A percentile compares a stretch with the other conserved stretches of the same genome.
Conservation (phyloP, 2,797 vertebrate genomes). For the Anguilla pacifica region DNA sequence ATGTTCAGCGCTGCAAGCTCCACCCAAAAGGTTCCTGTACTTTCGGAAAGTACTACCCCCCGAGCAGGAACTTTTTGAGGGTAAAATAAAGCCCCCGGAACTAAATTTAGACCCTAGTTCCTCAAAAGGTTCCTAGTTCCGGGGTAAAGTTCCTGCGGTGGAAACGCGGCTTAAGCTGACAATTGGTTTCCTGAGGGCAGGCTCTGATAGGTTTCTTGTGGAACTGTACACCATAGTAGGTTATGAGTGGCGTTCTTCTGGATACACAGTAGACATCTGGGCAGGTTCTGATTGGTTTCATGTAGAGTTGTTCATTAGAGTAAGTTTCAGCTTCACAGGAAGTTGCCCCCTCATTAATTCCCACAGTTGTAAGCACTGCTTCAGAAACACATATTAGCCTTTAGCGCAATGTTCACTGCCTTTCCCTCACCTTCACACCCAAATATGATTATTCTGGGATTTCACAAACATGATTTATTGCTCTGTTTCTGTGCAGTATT, state of each 20-base stretch:
- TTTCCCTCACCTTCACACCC: not conserved
- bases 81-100: too few relatives aligned
- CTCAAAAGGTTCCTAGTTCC: too few relatives aligned
- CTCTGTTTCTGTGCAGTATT: not conserved
- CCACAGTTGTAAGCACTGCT: too few relatives aligned
- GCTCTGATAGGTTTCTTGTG: slow-evolving; percentile 8
- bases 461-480: slow-evolving; percentile 19
- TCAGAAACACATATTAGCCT: slow-evolving; percentile 24
- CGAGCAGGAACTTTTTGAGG: too few relatives aligned
- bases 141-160: too few relatives aligned
- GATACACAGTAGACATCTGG: not conserved
- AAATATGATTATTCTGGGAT: slow-evolving; percentile 5
- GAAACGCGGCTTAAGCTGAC: too few relatives aligned
- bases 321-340: not conserved
- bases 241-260: not conserved
- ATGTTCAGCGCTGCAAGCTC: too few relatives aligned
- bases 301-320: too few relatives aligned
- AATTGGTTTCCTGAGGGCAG: not conserved
- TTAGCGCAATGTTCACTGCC: not conserved
- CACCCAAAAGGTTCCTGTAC: too few relatives aligned
- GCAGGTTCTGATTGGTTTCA: not conserved
- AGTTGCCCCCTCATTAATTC: slow-evolving; percentile 17
- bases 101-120: too few relatives aligned
- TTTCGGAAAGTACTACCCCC: too few relatives aligned
- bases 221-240: not conserved